phyloP scores from a whole-genome alignment of 1,140 invertebrate species.

The Muscidifurax raptorellus region DNA sequence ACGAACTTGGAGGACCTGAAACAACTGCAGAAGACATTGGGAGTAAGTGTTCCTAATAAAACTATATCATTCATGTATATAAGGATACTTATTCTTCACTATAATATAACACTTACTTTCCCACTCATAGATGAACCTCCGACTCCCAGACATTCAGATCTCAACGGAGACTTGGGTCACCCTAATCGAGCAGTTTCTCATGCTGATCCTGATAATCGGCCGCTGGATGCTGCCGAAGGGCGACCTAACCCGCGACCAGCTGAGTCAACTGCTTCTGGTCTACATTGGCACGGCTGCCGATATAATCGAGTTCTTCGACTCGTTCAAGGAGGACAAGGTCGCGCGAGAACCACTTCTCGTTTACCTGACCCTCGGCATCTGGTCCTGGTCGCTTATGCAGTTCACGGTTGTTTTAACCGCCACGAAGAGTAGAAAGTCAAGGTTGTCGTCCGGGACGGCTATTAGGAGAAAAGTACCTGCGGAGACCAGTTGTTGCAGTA shows the following conservation, averaged over 20 bases:
- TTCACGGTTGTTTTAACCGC: conserved; percentile 93
- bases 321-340: conserved; percentile 91
- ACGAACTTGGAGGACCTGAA: conserved; percentile 75
- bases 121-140: conserved; percentile 73
- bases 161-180: conserved; percentile 89
- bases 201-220: conserved; percentile 91
- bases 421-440: conserved; percentile 86
- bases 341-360: conserved; percentile 84
- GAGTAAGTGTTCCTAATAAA: conserved; percentile 66
- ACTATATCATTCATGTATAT: conserved; percentile 18
- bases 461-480: conserved; percentile 61
- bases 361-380: conserved; percentile 86
- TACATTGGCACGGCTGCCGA: conserved; percentile 93
- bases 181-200: conserved; percentile 91
- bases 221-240: conserved; percentile 93
- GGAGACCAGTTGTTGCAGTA: conserved; percentile 83
- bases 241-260: conserved; percentile 91
- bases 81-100: not conserved
- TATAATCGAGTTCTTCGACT: conserved; percentile 97
- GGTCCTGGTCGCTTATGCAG: conserved; percentile 93
- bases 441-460: conserved; percentile 77
- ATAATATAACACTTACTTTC: not conserved
- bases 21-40: conserved; percentile 77
- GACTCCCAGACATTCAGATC: conserved; percentile 80
- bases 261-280: conserved; percentile 92